Evolutionary conservation across 2,797 vertebrate genomes (phyloP).

Genomic region (Poeciliopsis turneri): DNA sequence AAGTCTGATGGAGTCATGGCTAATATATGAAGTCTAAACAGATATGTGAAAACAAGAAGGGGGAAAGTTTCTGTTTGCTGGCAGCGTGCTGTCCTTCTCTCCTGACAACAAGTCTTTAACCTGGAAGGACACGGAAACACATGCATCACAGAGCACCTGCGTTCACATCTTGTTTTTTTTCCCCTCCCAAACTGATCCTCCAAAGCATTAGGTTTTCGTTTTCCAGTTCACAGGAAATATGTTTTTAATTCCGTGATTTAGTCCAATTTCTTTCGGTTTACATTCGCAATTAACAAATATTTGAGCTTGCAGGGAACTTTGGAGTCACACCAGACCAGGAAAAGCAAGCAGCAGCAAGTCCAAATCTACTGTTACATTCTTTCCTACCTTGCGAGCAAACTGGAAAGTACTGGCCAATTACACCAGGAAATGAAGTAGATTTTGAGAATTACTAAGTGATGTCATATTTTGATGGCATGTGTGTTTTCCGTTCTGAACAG

Average conservation of each 20-base stretch:
- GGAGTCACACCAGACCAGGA: neutral
- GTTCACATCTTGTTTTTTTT: slow-evolving; percentile 53
- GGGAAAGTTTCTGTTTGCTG: slow-evolving; percentile 60
- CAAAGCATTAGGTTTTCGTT: slow-evolving; percentile 43
- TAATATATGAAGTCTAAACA: slow-evolving; percentile 65
- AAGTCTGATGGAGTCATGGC: slow-evolving; percentile 57
- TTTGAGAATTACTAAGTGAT: neutral
- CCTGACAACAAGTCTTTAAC: slow-evolving; percentile 66
- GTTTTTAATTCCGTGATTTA: slow-evolving; percentile 20
- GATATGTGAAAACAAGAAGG: slow-evolving; percentile 55
- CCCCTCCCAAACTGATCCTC: slow-evolving; percentile 40
- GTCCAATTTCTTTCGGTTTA: neutral
- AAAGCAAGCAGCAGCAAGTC: neutral
- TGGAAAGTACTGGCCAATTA: neutral
- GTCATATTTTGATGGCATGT: neutral
- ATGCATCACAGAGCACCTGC: slow-evolving; percentile 60
- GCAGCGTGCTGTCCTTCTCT: slow-evolving; percentile 57
- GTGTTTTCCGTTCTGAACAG: neutral
- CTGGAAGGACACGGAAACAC: slow-evolving; percentile 48
- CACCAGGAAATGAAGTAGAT: neutral
- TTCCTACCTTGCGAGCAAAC: neutral
- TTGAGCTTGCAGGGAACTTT: neutral
- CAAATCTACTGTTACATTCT: neutral
- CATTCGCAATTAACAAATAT: neutral
- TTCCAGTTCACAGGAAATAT: slow-evolving; percentile 18